Evolutionary conservation across 2,888 invertebrate species (phyloP).

Genomic region (Pterostichus madidus): DNA sequence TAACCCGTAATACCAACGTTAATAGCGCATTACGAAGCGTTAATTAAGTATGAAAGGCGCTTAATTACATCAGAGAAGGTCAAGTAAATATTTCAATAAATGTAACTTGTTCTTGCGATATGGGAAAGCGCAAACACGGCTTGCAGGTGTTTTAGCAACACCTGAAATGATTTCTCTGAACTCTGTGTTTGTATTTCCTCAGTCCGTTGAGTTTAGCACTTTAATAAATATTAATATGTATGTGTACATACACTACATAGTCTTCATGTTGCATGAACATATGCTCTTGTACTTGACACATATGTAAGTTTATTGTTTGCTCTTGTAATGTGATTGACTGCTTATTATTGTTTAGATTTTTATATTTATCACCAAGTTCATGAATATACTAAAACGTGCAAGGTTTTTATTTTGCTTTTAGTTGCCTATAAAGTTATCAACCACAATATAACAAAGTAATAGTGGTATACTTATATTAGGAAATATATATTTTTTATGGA

Average conservation of each 20-base stretch:
- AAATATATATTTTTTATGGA: too few species aligned
- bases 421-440: too few species aligned
- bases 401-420: too few species aligned
- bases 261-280: conserved; percentile 24
- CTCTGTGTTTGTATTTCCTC: conserved; percentile 11
- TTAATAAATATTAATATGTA: conserved; percentile 16
- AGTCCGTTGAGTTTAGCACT: conserved; percentile 19
- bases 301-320: conserved; percentile 25
- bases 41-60: conserved; percentile 62
- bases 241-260: not conserved
- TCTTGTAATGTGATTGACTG: conserved; percentile 26
- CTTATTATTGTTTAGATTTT: too few species aligned
- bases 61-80: conserved; percentile 61
- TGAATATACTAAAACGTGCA: too few species aligned
- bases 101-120: conserved; percentile 46
- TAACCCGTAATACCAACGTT: conserved; percentile 35
- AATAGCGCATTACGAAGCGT: conserved; percentile 55
- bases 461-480: too few species aligned
- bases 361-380: not conserved
- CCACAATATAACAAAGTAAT: too few species aligned
- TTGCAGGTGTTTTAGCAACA: not conserved
- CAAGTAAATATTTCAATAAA: conserved; percentile 59
- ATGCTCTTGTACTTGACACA: not conserved
- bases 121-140: conserved; percentile 20
- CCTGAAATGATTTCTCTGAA: conserved; percentile 18